Evolutionary conservation across 2,888 invertebrate species (phyloP).

Genomic region (Epinotia ramella): DNA sequence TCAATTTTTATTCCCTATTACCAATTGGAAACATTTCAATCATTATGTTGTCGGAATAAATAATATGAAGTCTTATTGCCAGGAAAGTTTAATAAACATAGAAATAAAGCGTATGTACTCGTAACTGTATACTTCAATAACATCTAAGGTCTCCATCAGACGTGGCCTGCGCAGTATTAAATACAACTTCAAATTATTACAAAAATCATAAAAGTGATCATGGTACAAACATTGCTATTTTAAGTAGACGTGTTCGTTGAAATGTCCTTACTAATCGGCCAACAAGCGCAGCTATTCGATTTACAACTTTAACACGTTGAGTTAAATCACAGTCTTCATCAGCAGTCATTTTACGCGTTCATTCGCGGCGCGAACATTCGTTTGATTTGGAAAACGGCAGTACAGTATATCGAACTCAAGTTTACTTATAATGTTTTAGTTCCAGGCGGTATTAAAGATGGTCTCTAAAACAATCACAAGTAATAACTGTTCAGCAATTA

Average conservation of each 20-base stretch:
- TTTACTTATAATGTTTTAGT: constrained; percentile 2
- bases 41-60: no score
- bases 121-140: background rate
- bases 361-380: background rate
- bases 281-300: background rate
- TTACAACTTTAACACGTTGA: background rate
- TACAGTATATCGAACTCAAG: background rate
- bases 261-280: constrained; percentile 8
- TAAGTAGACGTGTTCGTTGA: constrained; percentile 7
- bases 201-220: background rate
- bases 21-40: no score
- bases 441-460: background rate
- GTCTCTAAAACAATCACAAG: constrained; percentile 47
- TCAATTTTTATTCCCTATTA: no score
- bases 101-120: background rate
- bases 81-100: no score
- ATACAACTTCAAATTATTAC: background rate
- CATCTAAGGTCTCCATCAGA: background rate
- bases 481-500: constrained; percentile 53
- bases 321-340: background rate
- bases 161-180: background rate
- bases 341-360: background rate
- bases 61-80: no score
- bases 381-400: background rate
- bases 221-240: constrained; percentile 12